phyloP scores from a whole-genome alignment of 2,888 invertebrate species.

The Frankliniella fusca region DNA sequence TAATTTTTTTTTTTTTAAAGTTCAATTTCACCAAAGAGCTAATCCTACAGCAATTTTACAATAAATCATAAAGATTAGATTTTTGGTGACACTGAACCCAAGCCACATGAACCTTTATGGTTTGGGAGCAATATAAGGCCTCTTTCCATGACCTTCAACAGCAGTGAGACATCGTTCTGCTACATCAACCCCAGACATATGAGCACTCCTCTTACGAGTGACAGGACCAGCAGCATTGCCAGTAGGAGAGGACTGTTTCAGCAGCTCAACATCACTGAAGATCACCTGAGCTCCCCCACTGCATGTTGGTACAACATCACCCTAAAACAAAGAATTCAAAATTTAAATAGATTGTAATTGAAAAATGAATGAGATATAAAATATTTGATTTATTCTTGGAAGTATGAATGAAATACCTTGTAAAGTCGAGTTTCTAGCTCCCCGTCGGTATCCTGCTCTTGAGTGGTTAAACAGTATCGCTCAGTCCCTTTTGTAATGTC shows the following conservation, averaged over 20 bases:
- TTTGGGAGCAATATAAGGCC: constrained; percentile 18
- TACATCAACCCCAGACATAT: constrained; percentile 37
- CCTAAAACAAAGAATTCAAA: constrained; percentile 51
- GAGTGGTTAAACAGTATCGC: constrained; percentile 89
- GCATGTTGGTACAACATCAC: constrained; percentile 87
- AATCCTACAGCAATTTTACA: neutral
- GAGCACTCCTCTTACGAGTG: constrained; percentile 45
- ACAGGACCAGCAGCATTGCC: constrained; percentile 45
- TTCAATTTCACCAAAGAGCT: neutral
- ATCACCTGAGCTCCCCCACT: constrained; percentile 94
- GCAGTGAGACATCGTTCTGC: constrained; percentile 47
- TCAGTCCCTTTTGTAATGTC: constrained; percentile 64
- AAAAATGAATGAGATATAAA: neutral
- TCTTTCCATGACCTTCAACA: constrained; percentile 45
- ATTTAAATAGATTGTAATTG: neutral
- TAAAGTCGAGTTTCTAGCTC: constrained; percentile 89
- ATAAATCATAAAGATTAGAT: neutral
- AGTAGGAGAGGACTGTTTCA: constrained; percentile 75
- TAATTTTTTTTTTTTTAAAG: neutral
- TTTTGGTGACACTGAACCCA: no score
- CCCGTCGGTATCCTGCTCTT: constrained; percentile 87
- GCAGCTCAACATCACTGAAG: constrained; percentile 88
- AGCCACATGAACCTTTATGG: neutral
- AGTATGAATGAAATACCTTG: constrained; percentile 56
- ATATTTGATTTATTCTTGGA: neutral